Evolutionary conservation across 2,797 vertebrate species (phyloP), one percentile per base, ranked within the genome.

Genomic region (Spheniscus humboldti): DNA sequence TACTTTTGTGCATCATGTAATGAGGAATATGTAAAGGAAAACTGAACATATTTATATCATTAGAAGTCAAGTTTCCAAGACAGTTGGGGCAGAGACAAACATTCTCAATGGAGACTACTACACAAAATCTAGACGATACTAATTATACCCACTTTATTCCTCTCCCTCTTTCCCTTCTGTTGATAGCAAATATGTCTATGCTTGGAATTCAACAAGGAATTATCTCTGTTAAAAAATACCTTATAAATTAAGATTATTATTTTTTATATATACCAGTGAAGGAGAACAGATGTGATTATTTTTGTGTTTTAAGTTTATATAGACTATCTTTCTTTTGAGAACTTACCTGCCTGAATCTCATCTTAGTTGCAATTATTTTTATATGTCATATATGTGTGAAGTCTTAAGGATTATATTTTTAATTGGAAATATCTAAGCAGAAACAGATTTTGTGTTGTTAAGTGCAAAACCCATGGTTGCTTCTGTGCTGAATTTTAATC

Each of bases 401-500:
- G 31, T 80, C 19, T 67, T 93, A 92, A 83, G 24, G 28, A 87
- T 55, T 80, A 18, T 52, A 67, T 82, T 84, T 96, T 87, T 95
- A 92, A 92, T 52, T 79, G 33, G 62, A 94, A 93, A 89, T 87
- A 92, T 68, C 43, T 41, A 79, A 83, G 9, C n/a, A 87, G 74
- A 93, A 94, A 83, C 52, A 95, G 60, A 71, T 78, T 92, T 92
- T 85, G 14, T 85, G 55, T 87, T 88, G 55, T 60, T 81, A 89
- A 87, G 53, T 71, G 45, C 22, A 94, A 95, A 89, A 41, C 5
- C 31, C 33, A 23, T 37, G 5, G 22, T 39, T 89, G 14, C 11
- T 93, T 86, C 71, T 79, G 55, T 79, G 37, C 43, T 94, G 87
- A 94, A 91, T 95, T 94, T 92, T 78, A 91, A 84, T 91, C 56